Base-by-base conservation (phyloP, 2,888 invertebrate genomes). In the Adelognathus sp. region DNA sequence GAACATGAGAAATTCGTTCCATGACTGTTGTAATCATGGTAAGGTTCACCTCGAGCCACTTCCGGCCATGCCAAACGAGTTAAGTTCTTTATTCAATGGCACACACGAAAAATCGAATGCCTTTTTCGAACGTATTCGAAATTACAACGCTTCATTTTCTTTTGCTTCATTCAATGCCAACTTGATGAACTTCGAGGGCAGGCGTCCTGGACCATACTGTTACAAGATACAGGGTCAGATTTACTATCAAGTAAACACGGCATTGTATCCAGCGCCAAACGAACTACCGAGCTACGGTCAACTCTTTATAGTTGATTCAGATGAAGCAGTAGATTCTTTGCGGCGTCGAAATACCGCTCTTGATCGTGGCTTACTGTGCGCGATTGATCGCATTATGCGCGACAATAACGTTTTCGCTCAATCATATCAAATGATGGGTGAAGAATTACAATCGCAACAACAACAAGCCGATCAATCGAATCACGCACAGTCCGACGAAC, bases 241-340 rank as follows among this genome's bases (percentile, higher is more conserved):
- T 69, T 80, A 83, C 50, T 79, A 81, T 69, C 78, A 83, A 70
- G 67, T 83, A 39, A 83, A 82, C 52, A 80, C 77, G 6, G 60
- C 82, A 16, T 69, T 79, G 6, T 58, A 77, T 60, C 75, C 76
- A 44, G 21, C 50, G 14, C 6, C 14, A 2, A 33, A 67, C 50
- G 69, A 80, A 70, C 41, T 67, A 11, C 78, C 81, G 11, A 72
- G 60, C 52, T 81, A 76, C 69, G 82, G 83, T n/a, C 81, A 83
- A 58, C 50, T 81, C 3, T 83, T 81, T 44, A 82, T 83, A 50
- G 60, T 79, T 11, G 83, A 82, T 77, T 21, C 54, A 24, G 33
- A 80, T 24, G 71, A 80, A 76, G 76, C 80, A n/a, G 16, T 54
- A 0, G 6, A 76, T 54, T 36, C 52, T 16, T 5, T 60, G 6